Evolutionary conservation across 1,140 invertebrate species (phyloP).

Genomic region (Papilio polyxenes): DNA sequence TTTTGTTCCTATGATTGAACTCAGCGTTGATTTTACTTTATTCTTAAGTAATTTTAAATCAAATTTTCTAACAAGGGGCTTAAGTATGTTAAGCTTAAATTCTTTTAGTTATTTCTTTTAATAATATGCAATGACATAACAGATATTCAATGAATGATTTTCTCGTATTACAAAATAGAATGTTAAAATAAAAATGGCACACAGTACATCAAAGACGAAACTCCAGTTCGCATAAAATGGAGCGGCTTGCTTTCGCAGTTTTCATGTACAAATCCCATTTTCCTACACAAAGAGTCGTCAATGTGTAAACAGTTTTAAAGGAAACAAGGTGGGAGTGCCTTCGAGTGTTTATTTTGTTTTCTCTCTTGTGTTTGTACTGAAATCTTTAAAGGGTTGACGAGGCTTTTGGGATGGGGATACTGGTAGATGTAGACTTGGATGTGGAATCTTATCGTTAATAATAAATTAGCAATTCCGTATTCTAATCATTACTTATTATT

Average conservation of each 20-base stretch:
- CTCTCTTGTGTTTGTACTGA: conserved; percentile 37
- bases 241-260: conserved; percentile 19
- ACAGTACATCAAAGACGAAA: conserved; percentile 17
- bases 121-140: too few species aligned
- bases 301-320: conserved; percentile 37
- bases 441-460: not conserved
- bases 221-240: conserved; percentile 5
- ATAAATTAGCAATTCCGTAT: not conserved
- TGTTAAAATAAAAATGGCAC: not conserved
- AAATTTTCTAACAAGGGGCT: not conserved
- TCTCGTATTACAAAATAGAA: not conserved
- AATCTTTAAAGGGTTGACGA: conserved; percentile 36
- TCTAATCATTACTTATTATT: not conserved
- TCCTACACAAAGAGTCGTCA: conserved; percentile 34
- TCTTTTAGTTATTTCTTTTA: too few species aligned
- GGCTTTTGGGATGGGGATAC: not conserved
- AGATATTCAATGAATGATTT: not conserved
- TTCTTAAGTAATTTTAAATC: not conserved
- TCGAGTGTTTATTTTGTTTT: conserved; percentile 46
- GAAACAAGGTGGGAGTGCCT: conserved; percentile 41
- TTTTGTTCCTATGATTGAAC: too few species aligned
- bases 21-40: not conserved
- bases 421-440: not conserved
- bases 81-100: too few species aligned
- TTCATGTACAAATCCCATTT: conserved; percentile 30